phyloP scores from a whole-genome alignment of 2,113 vertebrate species.

The Phyllopteryx taeniolatus region DNA sequence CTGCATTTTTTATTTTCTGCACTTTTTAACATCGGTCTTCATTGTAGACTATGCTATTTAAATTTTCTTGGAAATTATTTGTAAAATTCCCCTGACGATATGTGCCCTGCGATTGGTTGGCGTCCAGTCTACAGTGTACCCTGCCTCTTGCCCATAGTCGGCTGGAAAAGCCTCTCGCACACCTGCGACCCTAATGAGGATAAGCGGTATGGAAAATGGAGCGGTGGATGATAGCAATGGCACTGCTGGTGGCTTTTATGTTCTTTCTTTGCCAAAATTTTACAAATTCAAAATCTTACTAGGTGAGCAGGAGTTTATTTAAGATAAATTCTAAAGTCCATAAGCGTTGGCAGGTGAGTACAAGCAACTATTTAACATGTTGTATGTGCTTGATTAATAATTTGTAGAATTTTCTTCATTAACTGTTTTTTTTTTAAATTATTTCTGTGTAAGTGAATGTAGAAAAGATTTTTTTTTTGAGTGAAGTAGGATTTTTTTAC shows the following conservation, averaged over 20 bases:
- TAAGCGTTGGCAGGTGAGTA: not conserved
- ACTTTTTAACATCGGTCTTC: not conserved
- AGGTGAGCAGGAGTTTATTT: not conserved
- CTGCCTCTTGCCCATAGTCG: too few species aligned
- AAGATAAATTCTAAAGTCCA: not conserved
- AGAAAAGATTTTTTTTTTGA: too few species aligned
- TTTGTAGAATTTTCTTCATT: not conserved
- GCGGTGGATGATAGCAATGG: too few species aligned
- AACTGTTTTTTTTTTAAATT: too few species aligned
- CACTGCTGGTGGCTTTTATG: not conserved
- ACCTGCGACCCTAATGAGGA: too few species aligned
- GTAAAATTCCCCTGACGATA: too few species aligned
- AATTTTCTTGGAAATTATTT: not conserved
- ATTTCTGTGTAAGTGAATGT: too few species aligned
- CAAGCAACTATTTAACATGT: not conserved
- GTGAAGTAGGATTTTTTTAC: not conserved
- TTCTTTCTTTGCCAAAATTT: too few species aligned
- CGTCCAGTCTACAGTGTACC: too few species aligned
- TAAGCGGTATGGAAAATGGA: too few species aligned
- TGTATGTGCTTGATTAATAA: not conserved
- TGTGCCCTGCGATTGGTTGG: too few species aligned
- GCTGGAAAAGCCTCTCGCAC: too few species aligned
- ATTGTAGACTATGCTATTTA: not conserved
- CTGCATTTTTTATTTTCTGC: not conserved
- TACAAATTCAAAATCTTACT: not conserved